These are phyloP conservation scores for Catharus bicknelli DNA, from an alignment of 2,113 vertebrate species.

Conservation along the genomic window DNA sequence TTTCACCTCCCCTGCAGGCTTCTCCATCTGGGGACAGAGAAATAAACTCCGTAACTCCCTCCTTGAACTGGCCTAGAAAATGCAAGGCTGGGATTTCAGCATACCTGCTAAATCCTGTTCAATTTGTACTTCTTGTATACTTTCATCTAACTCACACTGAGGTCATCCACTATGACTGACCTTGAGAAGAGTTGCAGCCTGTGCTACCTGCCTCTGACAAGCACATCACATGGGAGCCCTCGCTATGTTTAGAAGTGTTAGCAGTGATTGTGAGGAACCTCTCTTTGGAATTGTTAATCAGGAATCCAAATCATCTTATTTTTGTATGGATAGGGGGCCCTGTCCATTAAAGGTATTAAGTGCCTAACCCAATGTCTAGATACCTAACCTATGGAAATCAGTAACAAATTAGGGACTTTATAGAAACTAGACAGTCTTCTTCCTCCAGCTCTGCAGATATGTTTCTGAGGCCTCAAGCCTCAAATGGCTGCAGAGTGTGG, in stretches of 20 bases:
- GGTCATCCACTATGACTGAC: neutral
- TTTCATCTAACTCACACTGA: neutral
- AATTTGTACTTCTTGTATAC: neutral
- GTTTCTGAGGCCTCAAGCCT: neutral
- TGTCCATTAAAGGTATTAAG: neutral
- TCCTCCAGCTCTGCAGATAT: neutral
- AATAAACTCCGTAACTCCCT: neutral
- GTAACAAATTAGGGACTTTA: neutral
- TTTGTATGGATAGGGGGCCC: neutral
- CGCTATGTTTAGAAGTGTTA: neutral
- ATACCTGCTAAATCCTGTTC: neutral
- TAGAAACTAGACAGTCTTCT: neutral
- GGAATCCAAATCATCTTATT: neutral
- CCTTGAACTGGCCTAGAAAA: neutral
- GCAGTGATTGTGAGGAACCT: neutral
- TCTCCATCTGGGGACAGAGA: neutral
- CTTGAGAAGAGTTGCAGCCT: neutral
- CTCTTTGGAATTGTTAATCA: neutral
- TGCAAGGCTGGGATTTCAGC: neutral
- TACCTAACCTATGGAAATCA: neutral
- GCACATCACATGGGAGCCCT: neutral
- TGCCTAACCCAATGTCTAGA: neutral
- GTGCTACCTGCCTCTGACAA: neutral
- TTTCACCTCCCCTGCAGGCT: neutral
- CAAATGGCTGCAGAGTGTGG: neutral